These are phyloP conservation scores for Melinaea marsaeus DNA, from an alignment of 2,888 invertebrate species.

Conservation along the genomic window DNA sequence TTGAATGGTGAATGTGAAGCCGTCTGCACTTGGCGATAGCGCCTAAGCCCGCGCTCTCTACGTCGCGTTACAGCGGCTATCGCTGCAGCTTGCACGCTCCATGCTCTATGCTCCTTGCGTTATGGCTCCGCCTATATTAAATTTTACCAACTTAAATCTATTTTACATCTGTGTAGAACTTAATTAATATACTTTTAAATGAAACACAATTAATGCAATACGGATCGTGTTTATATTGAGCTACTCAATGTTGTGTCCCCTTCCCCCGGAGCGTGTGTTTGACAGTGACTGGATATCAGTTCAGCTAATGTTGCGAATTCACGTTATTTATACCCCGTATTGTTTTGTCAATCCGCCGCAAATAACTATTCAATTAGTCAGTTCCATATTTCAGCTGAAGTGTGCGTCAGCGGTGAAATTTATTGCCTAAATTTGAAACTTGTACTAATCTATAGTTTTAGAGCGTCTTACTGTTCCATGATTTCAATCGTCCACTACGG, in stretches of 20 bases:
- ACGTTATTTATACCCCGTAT: not conserved
- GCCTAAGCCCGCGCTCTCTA: conserved; percentile 42
- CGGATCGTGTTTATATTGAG: not conserved
- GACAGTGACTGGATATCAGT: conserved; percentile 1
- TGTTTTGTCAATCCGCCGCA: conserved; percentile 1
- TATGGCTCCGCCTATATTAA: conserved; percentile 24
- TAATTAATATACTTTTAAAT: not conserved
- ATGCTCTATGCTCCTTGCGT: conserved; percentile 35
- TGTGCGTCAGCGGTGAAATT: conserved; percentile 13
- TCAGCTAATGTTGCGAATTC: conserved; percentile 4
- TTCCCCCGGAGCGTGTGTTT: not conserved
- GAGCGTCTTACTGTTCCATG: conserved; percentile 23
- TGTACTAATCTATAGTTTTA: conserved; percentile 17
- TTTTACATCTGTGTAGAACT: not conserved
- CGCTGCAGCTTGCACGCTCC: conserved; percentile 36
- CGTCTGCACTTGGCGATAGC: conserved; percentile 47
- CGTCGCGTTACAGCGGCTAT: conserved; percentile 40
- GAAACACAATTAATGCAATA: not conserved
- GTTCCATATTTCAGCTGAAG: conserved; percentile 14
- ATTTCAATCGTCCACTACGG: conserved; percentile 35
- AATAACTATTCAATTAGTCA: conserved; percentile 4
- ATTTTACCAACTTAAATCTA: conserved; percentile 27
- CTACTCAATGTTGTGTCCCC: conserved; percentile 1
- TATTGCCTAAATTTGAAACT: conserved; percentile 16
- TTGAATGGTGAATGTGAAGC: conserved; percentile 28